Evolutionary conservation across 2,888 invertebrate genomes (phyloP).

Genomic region (Ariolimax columbianus): DNA sequence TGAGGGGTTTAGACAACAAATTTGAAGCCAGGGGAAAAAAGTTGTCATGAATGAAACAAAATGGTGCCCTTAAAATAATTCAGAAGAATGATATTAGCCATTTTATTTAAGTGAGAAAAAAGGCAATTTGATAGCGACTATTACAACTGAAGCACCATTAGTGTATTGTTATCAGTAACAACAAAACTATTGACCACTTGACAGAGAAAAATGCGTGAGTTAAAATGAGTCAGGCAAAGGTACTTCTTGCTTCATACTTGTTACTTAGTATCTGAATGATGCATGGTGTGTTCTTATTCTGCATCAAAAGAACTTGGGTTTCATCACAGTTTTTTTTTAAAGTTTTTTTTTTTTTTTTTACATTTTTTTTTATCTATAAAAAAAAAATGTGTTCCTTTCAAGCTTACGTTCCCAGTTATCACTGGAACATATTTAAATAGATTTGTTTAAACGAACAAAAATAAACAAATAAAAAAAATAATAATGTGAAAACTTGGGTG

Average conservation of each 20-base stretch:
- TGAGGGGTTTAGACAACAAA: too few relatives aligned
- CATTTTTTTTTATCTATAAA: neutral
- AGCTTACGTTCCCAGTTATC: constrained; percentile 9
- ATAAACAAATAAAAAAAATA: neutral
- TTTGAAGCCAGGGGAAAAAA: too few relatives aligned
- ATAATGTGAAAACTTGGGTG: constrained; percentile 27
- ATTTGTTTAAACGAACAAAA: neutral
- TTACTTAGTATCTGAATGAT: constrained; percentile 8
- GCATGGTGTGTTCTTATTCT: constrained; percentile 6
- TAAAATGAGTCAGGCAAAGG: neutral
- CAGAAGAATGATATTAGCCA: too few relatives aligned
- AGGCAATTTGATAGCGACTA: neutral
- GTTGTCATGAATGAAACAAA: too few relatives aligned
- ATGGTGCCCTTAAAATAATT: too few relatives aligned
- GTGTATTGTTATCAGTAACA: neutral
- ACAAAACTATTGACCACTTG: constrained; percentile 20
- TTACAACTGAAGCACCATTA: neutral
- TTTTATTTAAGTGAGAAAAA: too few relatives aligned
- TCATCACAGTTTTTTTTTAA: constrained; percentile 35
- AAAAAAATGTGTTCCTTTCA: constrained; percentile 15
- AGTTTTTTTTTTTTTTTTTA: neutral
- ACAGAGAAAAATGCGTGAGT: neutral
- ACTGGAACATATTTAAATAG: constrained; percentile 4
- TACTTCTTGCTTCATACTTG: constrained; percentile 16
- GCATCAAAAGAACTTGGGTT: constrained; percentile 49